Evolutionary conservation across 2,888 invertebrate species (phyloP).

Genomic region (Gymnoscelis rufifasciata): DNA sequence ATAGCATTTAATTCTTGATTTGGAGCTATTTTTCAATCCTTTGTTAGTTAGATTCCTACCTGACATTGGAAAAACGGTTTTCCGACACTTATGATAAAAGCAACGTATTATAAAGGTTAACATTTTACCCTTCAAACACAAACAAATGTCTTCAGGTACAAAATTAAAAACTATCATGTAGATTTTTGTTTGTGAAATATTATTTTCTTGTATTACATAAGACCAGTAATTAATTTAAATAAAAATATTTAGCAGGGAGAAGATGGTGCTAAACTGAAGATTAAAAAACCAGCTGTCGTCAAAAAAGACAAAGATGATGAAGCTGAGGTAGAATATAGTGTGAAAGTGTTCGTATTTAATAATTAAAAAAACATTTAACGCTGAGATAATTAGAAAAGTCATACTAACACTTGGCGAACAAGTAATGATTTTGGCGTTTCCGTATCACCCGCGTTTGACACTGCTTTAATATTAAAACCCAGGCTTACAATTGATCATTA

Average conservation of each 20-base stretch:
- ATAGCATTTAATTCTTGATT: too few relatives aligned
- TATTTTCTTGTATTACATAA: too few relatives aligned
- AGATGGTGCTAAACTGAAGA: conserved; percentile 68
- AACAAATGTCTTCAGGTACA: too few relatives aligned
- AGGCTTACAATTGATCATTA: conserved; percentile 48
- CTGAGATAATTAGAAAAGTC: conserved; percentile 60
- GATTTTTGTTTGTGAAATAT: too few relatives aligned
- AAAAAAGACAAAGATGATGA: conserved; percentile 69
- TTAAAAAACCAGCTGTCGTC: conserved; percentile 71
- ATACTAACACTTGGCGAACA: conserved; percentile 38
- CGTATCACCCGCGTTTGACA: conserved; percentile 55
- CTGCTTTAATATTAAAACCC: conserved; percentile 42
- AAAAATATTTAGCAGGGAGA: conserved; percentile 54
- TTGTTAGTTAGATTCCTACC: too few relatives aligned
- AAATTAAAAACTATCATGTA: too few relatives aligned
- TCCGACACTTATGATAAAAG: too few relatives aligned
- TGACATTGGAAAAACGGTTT: too few relatives aligned
- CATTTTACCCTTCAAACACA: too few relatives aligned
- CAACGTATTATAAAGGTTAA: too few relatives aligned
- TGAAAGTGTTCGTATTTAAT: conserved; percentile 4
- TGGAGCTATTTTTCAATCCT: too few relatives aligned
- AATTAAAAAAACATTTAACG: conserved; percentile 18
- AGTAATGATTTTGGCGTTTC: conserved; percentile 39
- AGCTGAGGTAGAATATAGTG: conserved; percentile 56
- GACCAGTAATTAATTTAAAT: background rate